Percentiles rank a stretch among this genome's conserved stretches.
These are phyloP conservation scores for Brachionus calyciflorus DNA, from an alignment of 1,140 invertebrate genomes.

Conservation along the genomic window DNA sequence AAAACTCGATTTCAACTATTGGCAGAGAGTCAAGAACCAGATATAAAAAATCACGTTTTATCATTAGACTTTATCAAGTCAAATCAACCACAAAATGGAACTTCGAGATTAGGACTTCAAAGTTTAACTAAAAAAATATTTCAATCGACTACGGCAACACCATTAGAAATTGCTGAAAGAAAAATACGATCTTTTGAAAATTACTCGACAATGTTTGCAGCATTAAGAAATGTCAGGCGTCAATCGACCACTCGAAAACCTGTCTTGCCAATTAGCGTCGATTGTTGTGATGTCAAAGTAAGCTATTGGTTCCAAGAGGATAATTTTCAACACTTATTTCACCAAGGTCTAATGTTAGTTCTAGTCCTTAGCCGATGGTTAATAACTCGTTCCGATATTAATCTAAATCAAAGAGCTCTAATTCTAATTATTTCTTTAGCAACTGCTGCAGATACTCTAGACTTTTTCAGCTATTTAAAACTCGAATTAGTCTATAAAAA, in stretches of 20 bases:
- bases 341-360: constrained; percentile 13
- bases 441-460: constrained; percentile 33
- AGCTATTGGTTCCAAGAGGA: constrained; percentile 41
- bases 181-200: not conserved
- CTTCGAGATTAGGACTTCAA: not conserved
- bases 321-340: constrained; percentile 39
- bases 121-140: not conserved
- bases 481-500: constrained; percentile 35
- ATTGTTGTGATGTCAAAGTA: constrained; percentile 40
- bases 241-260: not conserved
- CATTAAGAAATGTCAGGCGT: not conserved
- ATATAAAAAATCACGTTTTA: constrained; percentile 11
- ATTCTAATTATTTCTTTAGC: constrained; percentile 41
- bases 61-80: not conserved
- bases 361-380: constrained; percentile 26
- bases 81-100: not conserved
- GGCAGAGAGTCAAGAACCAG: not conserved
- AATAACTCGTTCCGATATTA: constrained; percentile 28
- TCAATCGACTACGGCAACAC: not conserved
- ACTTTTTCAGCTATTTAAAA: constrained; percentile 39
- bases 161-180: not conserved
- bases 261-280: not conserved
- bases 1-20: constrained; percentile 16
- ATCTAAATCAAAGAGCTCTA: constrained; percentile 11
- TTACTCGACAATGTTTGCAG: constrained; percentile 3